Evolutionary conservation across 2,888 invertebrate genomes (phyloP), one percentile per base, ranked within the genome.

Genomic region (Apamea sordens): DNA sequence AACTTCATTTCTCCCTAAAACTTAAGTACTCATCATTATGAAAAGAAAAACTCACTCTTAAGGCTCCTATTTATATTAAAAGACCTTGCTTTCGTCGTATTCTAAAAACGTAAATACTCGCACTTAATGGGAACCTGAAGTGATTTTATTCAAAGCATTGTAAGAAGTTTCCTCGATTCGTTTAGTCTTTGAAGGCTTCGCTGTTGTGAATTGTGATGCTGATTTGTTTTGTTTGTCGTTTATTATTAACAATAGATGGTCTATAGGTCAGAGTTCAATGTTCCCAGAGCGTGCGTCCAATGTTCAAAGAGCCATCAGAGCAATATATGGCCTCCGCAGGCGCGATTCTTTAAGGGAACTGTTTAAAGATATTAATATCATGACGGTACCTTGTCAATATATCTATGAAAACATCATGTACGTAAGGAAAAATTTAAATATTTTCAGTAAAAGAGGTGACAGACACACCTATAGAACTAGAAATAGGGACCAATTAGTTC

Each of bases 61-160:
- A 50, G 15, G n/a, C 32, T 28, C n/a, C 24, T 56, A 63, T 80
- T 85, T 70, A 63, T 83, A 80, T 76, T 50, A 59, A 71, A 67
- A 73, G 0, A 44, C 36, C 32, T 56, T 50, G 44, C 70, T 56
- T 61, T 67, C 53, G 21, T 70, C n/a, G 21, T 59, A n/a, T 63
- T 73, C 65, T 56, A 44, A 63, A 53, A 71, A 50, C 32, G 28
- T 70, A 61, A 80, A 81, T 36, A 63, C 59, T n/a, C n/a, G n/a
- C n/a, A n/a, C n/a, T 63, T 76, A 85, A 83, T 80, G 28, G 44
- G 3, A n/a, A 32, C 15, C 11, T 67, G 10, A 63, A 59, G 41
- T 41, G 32, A 18, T n/a, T 15, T 32, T 24, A 56, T 11, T n/a
- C 24, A 64, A 65, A 56, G n/a, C 8, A 63, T 70, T 68, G 1